Evolutionary conservation across 1,140 invertebrate species (phyloP), one percentile per base, ranked within the genome.

Genomic region (Sogatella furcifera): DNA sequence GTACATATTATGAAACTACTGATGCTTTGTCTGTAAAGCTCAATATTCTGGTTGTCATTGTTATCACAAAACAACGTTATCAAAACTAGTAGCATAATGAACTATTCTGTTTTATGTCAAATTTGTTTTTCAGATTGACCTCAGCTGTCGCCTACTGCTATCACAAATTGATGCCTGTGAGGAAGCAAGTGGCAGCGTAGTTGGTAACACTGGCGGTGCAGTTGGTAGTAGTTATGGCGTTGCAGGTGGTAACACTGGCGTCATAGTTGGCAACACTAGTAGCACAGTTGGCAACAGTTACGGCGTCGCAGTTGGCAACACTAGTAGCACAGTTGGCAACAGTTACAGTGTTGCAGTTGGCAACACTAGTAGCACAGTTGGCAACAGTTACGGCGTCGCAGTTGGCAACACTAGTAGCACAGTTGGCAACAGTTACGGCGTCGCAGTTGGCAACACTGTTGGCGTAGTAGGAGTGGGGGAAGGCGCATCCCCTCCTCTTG

Each of bases 131-230:
- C 59, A 60, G 59, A 44, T 60, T 17, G 59, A 60, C 42, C 22
- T 60, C 6, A 55, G 17, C n/a, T 38, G 59, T 21, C 52, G 59
- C 9, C 41, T 60, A 14, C 15, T 60, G 21, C 21, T 55, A 42
- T 60, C 59, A n/a, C 59, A 60, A 31, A 55, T 60, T 14, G 52
- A 60, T 17, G 58, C 31, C 46, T 17, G 38, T 38, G 17, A 41
- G 19, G 17, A 41, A 19, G 15, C 2, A 49, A 1, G 5, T 2
- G 46, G 3, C 2, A 44, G 3, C 9, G 17, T 4, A 5, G 43
- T 19, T n/a, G 14, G 43, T 44, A 11, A n/a, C n/a, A n/a, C n/a
- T n/a, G n/a, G n/a, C n/a, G n/a, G n/a, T n/a, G n/a, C 46, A 22
- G 21, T 28, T 28, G 24, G 24, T 6, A 28, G 6, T 6, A 28